Evolutionary conservation across 2,113 vertebrate species (phyloP), one percentile per base, ranked within the genome.

Genomic region (Strix uralensis): DNA sequence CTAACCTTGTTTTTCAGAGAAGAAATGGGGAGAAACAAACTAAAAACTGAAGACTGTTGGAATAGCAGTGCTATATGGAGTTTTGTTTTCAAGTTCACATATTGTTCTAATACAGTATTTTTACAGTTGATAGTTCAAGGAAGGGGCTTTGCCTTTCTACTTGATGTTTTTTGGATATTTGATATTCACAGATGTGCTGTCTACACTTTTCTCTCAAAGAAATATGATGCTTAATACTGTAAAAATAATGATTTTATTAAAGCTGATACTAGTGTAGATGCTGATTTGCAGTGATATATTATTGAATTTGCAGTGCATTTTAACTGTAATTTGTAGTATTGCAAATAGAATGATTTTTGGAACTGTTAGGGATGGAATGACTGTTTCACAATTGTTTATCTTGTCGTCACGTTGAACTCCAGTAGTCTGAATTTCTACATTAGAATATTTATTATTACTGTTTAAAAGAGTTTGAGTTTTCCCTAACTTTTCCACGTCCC

Each of bases 401-500:
- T 52, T 67, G 61, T 32, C 14, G 21, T 79, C 16, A 11, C 15
- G 7, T 52, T 90, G 49, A 77, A 52, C 34, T 80, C 54, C 27
- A 46, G n/a, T 83, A 72, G 47, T 44, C 18, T 57, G 36, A 86
- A 32, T 81, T 26, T 51, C 62, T 72, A 15, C 25, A 12, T 42
- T 34, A 22, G 18, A 55, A 2, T 78, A 5, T 62, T 54, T 59
- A 30, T 89, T 94, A 34, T 70, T 90, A 72, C 5, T 51, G 5
- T 67, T 69, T 30, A 26, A 73, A 92, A 88, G 44, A 46, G 44
- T 47, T 47, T 20, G 55, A 65, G 47, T 86, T 90, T 96, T 97
- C 98, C 98, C 98, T 99, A 98, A 98, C 98, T 63, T 86, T 86
- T 72, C 63, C 84, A 99, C 99, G 99, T 9, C 99, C 99, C n/a